Conservation (phyloP, 1,140 invertebrate species). For the Drosophila tristis region DNA sequence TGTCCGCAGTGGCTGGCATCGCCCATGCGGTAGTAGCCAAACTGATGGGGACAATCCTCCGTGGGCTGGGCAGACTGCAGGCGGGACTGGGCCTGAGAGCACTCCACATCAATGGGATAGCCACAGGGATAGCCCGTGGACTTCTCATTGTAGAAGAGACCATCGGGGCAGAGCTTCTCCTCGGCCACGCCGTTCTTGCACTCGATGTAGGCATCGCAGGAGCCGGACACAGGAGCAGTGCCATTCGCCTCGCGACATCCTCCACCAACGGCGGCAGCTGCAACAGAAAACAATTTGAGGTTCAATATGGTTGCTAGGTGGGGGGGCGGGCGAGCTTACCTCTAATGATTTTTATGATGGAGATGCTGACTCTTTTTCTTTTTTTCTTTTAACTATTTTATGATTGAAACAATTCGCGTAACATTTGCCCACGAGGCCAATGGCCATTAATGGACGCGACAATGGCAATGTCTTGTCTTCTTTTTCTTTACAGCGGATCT, state of each 20-base stretch:
- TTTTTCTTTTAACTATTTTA: conserved; percentile 13
- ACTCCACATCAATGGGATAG: conserved; percentile 93
- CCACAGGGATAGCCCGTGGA: conserved; percentile 91
- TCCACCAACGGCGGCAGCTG: conserved; percentile 60
- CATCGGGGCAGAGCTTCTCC: conserved; percentile 93
- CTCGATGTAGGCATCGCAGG: conserved; percentile 90
- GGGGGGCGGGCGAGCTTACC: conserved; percentile 55
- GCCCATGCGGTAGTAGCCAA: conserved; percentile 91
- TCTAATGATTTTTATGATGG: conserved; percentile 76
- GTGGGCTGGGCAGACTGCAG: conserved; percentile 87
- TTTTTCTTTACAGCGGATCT: conserved; percentile 12
- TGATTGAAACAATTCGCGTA: conserved; percentile 17
- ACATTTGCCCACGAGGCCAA: conserved; percentile 10
- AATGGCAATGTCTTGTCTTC: conserved; percentile 8
- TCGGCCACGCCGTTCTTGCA: conserved; percentile 89
- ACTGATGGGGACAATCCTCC: conserved; percentile 93
- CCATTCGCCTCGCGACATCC: conserved; percentile 72
- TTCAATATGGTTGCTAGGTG: conserved; percentile 49
- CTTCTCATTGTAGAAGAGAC: conserved; percentile 92
- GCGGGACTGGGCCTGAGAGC: conserved; percentile 87
- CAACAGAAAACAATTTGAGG: conserved; percentile 40
- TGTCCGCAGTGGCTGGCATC: conserved; percentile 90
- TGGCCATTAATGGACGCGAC: conserved; percentile 15
- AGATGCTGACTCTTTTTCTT: conserved; percentile 48
- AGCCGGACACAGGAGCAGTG: conserved; percentile 87